Conservation (phyloP, 2,888 invertebrate species). For the Anaspis maculata region DNA sequence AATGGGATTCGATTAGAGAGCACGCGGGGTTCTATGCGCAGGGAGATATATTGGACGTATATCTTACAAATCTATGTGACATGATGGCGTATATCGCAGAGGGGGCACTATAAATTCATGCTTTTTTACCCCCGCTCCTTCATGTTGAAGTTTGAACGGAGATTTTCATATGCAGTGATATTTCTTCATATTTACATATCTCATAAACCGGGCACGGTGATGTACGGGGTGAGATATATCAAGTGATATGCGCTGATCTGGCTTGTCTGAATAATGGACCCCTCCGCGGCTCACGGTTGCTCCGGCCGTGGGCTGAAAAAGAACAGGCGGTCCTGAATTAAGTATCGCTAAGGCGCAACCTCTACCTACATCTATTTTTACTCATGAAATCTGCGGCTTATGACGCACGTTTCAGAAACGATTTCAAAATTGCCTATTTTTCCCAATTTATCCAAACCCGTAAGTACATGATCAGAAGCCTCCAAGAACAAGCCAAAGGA, state of each 20-base stretch:
- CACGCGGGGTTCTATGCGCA: too few relatives aligned
- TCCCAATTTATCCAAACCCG: too few relatives aligned
- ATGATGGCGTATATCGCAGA: conserved; percentile 30
- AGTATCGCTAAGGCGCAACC: too few relatives aligned
- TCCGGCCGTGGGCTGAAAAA: too few relatives aligned
- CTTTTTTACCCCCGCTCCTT: conserved; percentile 23
- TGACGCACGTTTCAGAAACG: too few relatives aligned
- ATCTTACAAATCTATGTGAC: conserved; percentile 26
- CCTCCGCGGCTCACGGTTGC: too few relatives aligned
- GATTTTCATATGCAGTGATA: conserved; percentile 37
- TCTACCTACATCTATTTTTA: too few relatives aligned
- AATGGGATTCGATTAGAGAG: conserved; percentile 13
- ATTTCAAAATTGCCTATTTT: too few relatives aligned
- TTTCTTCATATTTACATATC: conserved; percentile 40
- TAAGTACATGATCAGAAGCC: too few relatives aligned
- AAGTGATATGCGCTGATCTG: conserved; percentile 27
- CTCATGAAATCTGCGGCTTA: too few relatives aligned
- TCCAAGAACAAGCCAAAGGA: too few relatives aligned
- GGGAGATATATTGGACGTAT: conserved; percentile 17
- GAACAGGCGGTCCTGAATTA: too few relatives aligned
- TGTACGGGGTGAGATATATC: conserved; percentile 34
- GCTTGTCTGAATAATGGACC: conserved; percentile 17
- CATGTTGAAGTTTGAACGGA: conserved; percentile 35
- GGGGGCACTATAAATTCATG: conserved; percentile 32
- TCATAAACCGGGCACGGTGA: conserved; percentile 34